A percentile compares a stretch with the other conserved stretches of the same genome.
Conservation (phyloP, 2,888 invertebrate species). For the Drosophila mayaguana region DNA sequence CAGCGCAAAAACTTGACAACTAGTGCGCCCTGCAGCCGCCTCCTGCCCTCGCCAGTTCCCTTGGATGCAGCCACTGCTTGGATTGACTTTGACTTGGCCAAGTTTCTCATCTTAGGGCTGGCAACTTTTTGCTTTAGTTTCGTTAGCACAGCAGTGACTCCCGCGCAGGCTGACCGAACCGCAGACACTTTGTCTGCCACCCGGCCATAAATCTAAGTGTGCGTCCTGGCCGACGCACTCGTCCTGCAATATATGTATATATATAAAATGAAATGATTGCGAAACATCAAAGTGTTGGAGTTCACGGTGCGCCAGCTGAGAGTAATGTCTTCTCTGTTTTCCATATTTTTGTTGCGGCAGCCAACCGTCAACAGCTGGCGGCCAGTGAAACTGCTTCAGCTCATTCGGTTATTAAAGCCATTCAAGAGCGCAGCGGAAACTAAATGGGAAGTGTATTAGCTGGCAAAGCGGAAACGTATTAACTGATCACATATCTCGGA, state of each 20-base stretch:
- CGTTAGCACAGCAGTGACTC: constrained; percentile 10
- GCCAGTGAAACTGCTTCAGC: constrained; percentile 38
- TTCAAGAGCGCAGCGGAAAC: constrained; percentile 64
- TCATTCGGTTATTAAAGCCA: constrained; percentile 37
- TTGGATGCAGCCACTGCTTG: constrained; percentile 16
- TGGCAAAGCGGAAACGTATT: constrained; percentile 83
- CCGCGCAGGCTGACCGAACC: constrained; percentile 68
- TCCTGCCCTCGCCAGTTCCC: background rate
- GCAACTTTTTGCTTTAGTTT: constrained; percentile 41
- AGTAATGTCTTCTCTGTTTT: constrained; percentile 73
- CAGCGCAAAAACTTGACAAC: constrained; percentile 63
- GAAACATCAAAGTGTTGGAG: constrained; percentile 80
- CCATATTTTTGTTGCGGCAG: constrained; percentile 33
- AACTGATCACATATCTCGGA: constrained; percentile 79
- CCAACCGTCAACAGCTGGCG: constrained; percentile 36
- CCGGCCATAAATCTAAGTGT: constrained; percentile 82
- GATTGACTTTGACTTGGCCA: constrained; percentile 61
- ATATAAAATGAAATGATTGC: constrained; percentile 71
- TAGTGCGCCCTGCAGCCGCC: constrained; percentile 18
- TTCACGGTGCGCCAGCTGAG: constrained; percentile 76
- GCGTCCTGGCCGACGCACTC: constrained; percentile 62
- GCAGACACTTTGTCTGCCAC: constrained; percentile 84
- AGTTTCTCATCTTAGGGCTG: constrained; percentile 50
- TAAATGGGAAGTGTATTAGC: constrained; percentile 84
- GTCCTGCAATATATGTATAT: constrained; percentile 23